phyloP scores from a whole-genome alignment of 2,113 vertebrate species.

The Donacobius atricapilla region DNA sequence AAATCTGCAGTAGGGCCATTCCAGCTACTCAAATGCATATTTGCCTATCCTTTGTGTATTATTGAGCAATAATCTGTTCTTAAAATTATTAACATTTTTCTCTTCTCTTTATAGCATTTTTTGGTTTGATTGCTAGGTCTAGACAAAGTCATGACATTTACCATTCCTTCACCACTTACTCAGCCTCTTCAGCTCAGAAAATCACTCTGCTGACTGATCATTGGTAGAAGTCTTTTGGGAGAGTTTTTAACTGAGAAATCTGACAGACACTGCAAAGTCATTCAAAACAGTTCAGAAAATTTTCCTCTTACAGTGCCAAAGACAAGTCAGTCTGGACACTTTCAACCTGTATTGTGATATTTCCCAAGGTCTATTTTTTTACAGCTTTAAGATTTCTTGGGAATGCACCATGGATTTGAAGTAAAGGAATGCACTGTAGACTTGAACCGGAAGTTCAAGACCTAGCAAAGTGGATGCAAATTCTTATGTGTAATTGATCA shows the following conservation, averaged over 20 bases:
- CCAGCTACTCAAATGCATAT: background rate
- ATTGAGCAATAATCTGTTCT: background rate
- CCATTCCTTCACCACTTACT: background rate
- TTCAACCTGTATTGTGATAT: background rate
- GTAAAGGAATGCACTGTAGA: background rate
- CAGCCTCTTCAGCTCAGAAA: background rate
- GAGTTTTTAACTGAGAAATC: too few relatives aligned
- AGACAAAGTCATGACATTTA: background rate
- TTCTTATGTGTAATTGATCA: background rate
- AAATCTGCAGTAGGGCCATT: background rate
- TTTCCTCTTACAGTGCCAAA: background rate
- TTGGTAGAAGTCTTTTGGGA: too few relatives aligned
- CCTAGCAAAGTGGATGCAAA: background rate
- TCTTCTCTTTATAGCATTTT: background rate
- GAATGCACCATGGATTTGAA: background rate
- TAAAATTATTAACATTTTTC: background rate
- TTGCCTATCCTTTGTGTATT: background rate
- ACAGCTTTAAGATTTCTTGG: background rate
- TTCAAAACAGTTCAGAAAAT: background rate
- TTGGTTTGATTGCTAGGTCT: background rate
- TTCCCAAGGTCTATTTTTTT: background rate
- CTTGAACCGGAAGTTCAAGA: background rate
- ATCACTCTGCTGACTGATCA: too few relatives aligned
- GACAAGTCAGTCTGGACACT: background rate
- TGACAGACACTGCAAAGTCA: too few relatives aligned